A percentile compares a stretch with the other conserved stretches of the same genome.
phyloP scores from a whole-genome alignment of 1,140 invertebrate genomes.

The Meloidogyne exigua region DNA sequence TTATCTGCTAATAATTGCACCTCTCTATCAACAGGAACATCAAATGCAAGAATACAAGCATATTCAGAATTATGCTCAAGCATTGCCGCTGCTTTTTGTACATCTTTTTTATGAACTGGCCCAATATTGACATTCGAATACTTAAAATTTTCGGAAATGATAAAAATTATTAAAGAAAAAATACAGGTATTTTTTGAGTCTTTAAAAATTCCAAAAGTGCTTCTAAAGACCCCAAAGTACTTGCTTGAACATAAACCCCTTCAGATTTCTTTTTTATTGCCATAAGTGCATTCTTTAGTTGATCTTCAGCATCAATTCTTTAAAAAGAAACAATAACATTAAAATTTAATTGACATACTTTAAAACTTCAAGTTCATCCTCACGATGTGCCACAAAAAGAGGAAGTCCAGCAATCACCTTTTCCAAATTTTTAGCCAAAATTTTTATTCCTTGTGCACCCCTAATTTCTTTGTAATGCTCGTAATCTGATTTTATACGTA shows the following conservation, averaged over 20 bases:
- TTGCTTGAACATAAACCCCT: constrained; percentile 97
- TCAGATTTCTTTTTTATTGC: constrained; percentile 83
- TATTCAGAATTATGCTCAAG: constrained; percentile 72
- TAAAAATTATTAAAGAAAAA: constrained; percentile 58
- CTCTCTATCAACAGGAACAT: constrained; percentile 95
- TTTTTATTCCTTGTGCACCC: constrained; percentile 96
- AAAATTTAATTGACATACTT: constrained; percentile 65
- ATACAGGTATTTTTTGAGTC: constrained; percentile 86
- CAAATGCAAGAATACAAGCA: constrained; percentile 96
- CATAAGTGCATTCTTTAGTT: constrained; percentile 80
- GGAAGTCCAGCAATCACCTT: constrained; percentile 80
- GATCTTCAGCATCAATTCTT: constrained; percentile 58
- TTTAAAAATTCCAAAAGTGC: constrained; percentile 91
- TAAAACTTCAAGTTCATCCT: constrained; percentile 87
- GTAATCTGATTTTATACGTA: constrained; percentile 78
- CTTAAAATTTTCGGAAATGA: constrained; percentile 69
- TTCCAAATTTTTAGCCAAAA: constrained; percentile 90
- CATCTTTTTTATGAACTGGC: constrained; percentile 96
- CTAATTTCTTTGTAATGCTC: constrained; percentile 89
- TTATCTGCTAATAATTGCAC: constrained; percentile 93
- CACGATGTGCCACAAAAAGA: constrained; percentile 77
- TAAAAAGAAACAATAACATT: constrained; percentile 16
- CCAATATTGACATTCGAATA: constrained; percentile 97
- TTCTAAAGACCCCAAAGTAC: constrained; percentile 94
- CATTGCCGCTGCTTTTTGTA: constrained; percentile 99